Percentiles rank a stretch among this genome's conserved stretches.
phyloP scores from a whole-genome alignment of 2,888 invertebrate species.

The Drepana falcataria region DNA sequence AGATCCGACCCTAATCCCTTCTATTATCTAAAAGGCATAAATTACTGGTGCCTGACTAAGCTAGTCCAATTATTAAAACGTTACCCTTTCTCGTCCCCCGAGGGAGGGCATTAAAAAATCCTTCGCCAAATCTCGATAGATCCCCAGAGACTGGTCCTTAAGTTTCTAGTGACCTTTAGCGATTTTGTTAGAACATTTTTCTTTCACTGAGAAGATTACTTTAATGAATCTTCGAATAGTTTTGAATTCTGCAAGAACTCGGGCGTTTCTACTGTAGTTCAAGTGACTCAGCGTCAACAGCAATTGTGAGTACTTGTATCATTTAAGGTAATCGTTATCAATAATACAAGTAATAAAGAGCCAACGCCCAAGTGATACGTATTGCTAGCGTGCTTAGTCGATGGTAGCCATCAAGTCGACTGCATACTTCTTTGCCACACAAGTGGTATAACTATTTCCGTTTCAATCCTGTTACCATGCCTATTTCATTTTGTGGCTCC shows the following conservation, averaged over 20 bases:
- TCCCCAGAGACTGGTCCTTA: neutral
- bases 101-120: neutral
- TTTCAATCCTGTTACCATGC: no score
- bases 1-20: constrained; percentile 12
- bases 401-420: no score
- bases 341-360: no score
- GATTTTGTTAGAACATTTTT: neutral
- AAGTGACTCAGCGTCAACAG: no score
- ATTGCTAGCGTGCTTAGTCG: no score
- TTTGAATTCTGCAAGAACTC: neutral
- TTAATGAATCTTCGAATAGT: neutral
- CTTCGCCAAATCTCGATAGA: neutral
- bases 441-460: no score
- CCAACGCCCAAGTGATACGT: no score
- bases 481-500: neutral
- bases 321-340: no score
- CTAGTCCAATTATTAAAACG: neutral
- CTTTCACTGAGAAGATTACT: neutral
- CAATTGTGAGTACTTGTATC: no score
- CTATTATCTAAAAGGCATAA: constrained; percentile 14
- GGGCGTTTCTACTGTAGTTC: no score
- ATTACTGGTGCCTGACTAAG: constrained; percentile 6
- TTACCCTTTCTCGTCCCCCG: neutral
- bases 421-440: no score
- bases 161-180: neutral